These are phyloP conservation scores for Argyra leucocephala DNA, from an alignment of 2,888 invertebrate species.

Conservation along the genomic window DNA sequence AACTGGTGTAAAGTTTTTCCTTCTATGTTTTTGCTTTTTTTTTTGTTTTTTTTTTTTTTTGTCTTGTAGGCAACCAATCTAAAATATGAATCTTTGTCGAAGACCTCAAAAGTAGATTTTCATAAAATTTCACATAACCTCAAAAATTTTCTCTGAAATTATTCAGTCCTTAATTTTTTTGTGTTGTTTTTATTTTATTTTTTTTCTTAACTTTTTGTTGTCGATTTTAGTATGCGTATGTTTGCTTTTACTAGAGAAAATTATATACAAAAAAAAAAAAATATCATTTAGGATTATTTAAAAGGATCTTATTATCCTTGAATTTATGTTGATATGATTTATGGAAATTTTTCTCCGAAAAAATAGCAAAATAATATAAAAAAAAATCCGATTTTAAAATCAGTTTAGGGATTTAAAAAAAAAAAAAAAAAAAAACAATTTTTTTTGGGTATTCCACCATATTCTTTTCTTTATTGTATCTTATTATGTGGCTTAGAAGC, in stretches of 20 bases:
- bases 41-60: not conserved
- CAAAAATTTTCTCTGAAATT: too few relatives aligned
- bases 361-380: not conserved
- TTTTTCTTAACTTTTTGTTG: too few relatives aligned
- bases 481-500: not conserved
- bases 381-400: not conserved
- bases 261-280: not conserved
- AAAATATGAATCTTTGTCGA: too few relatives aligned
- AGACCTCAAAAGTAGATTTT: too few relatives aligned
- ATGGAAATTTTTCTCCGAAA: not conserved
- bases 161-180: too few relatives aligned
- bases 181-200: too few relatives aligned
- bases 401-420: conserved; percentile 1
- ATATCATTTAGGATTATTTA: conserved; percentile 4
- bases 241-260: too few relatives aligned
- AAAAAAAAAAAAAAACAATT: too few relatives aligned
- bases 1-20: not conserved
- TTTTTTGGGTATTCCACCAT: too few relatives aligned
- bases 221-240: too few relatives aligned
- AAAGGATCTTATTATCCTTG: not conserved
- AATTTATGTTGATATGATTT: conserved; percentile 8
- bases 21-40: not conserved
- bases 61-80: too few relatives aligned
- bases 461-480: not conserved
- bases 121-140: too few relatives aligned